These are phyloP conservation scores for Brachyhypopomus gauderio DNA, from an alignment of 2,113 vertebrate genomes.

Conservation along the genomic window DNA sequence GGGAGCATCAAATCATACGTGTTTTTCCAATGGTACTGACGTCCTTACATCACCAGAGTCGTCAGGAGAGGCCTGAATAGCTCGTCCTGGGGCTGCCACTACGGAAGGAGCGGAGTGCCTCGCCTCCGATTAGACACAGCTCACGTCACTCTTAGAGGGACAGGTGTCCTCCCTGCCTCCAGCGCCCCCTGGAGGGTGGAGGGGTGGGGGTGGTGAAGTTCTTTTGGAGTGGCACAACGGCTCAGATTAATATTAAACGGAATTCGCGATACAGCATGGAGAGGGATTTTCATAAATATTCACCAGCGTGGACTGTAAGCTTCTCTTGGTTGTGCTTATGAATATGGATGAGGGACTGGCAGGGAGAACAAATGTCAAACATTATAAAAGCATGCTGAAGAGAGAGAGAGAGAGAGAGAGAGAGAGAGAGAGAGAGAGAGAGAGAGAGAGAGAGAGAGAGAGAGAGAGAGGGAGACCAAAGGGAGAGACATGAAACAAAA, in stretches of 20 bases:
- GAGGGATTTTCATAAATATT: slow-evolving; percentile 64
- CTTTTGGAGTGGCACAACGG: slow-evolving; percentile 53
- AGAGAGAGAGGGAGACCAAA: slow-evolving; percentile 5
- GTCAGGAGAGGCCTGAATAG: too few relatives aligned
- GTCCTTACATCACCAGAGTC: too few relatives aligned
- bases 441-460: slow-evolving; percentile 2
- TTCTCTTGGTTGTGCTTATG: slow-evolving; percentile 53
- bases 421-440: slow-evolving; percentile 9
- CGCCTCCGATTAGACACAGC: slow-evolving; percentile 46
- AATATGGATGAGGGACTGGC: slow-evolving; percentile 60
- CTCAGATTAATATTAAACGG: slow-evolving; percentile 65
- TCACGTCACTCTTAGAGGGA: slow-evolving; percentile 23
- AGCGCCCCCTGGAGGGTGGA: slow-evolving; percentile 35
- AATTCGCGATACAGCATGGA: slow-evolving; percentile 59
- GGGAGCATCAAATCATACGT: too few relatives aligned
- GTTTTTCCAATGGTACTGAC: too few relatives aligned
- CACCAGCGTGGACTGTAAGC: slow-evolving; percentile 58
- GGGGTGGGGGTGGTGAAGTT: slow-evolving; percentile 36
- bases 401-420: slow-evolving; percentile 2
- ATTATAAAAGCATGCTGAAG: slow-evolving; percentile 1
- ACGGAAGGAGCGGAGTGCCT: slow-evolving; percentile 7
- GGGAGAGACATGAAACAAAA: slow-evolving; percentile 23
- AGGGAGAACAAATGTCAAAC: slow-evolving; percentile 53
- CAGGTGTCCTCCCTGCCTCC: slow-evolving; percentile 46
- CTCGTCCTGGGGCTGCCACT: slow-evolving; percentile 24